phyloP scores from a whole-genome alignment of 2,888 invertebrate genomes.

The Zaprionus bogoriensis region DNA sequence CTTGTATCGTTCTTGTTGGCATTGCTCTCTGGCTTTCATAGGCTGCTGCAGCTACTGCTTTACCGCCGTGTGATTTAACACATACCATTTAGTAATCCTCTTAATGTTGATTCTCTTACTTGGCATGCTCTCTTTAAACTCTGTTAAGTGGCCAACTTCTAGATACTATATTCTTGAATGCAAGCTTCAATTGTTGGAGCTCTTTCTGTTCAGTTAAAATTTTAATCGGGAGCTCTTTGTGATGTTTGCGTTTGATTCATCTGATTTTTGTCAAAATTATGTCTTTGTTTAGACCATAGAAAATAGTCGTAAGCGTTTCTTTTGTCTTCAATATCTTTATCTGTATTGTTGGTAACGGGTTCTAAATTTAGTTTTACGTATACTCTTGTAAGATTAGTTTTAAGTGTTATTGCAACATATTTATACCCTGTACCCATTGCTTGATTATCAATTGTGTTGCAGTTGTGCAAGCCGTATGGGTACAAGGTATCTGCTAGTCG shows the following conservation, averaged over 20 bases:
- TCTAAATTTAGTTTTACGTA: neutral
- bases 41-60: slow-evolving; percentile 30
- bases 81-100: slow-evolving; percentile 13
- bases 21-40: slow-evolving; percentile 33
- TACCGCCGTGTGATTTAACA: slow-evolving; percentile 17
- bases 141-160: neutral
- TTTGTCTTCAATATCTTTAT: neutral
- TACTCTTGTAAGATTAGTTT: neutral
- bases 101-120: slow-evolving; percentile 1
- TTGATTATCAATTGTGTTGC: neutral
- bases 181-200: neutral
- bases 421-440: neutral
- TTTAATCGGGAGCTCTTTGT: neutral
- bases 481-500: neutral
- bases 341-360: neutral
- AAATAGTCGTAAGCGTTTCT: neutral
- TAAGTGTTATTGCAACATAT: too few species aligned
- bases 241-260: neutral
- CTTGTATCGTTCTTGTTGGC: slow-evolving; percentile 33
- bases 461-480: neutral
- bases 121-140: slow-evolving; percentile 32
- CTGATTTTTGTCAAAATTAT: neutral
- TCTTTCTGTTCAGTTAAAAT: neutral
- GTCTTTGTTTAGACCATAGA: neutral
- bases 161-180: neutral